These are phyloP conservation scores for Galerucella nymphaeae DNA, from an alignment of 2,888 invertebrate genomes.

Conservation along the genomic window DNA sequence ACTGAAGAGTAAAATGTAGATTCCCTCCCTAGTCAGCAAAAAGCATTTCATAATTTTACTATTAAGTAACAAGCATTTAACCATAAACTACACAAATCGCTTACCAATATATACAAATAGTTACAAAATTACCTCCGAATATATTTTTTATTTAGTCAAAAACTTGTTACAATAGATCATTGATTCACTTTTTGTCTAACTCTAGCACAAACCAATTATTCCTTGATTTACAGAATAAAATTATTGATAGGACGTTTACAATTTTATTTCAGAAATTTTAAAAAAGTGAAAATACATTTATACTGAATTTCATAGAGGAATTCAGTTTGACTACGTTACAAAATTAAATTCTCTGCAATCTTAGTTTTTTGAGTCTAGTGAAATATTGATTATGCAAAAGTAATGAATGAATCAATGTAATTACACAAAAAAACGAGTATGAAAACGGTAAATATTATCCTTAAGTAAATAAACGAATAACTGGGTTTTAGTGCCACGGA, in stretches of 20 bases:
- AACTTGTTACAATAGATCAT: slow-evolving; percentile 16
- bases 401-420: too few relatives aligned
- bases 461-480: neutral
- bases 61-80: slow-evolving; percentile 25
- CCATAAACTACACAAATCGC: slow-evolving; percentile 1
- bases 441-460: neutral
- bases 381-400: too few relatives aligned
- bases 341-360: neutral
- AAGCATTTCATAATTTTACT: slow-evolving; percentile 12
- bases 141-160: slow-evolving; percentile 20
- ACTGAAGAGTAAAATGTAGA: neutral
- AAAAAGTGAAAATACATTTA: too few relatives aligned
- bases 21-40: slow-evolving; percentile 13
- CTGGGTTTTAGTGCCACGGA: neutral
- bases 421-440: neutral
- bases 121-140: slow-evolving; percentile 26
- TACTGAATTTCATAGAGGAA: too few relatives aligned
- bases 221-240: neutral
- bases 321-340: neutral
- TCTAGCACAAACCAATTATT: neutral
- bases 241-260: neutral
- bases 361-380: too few relatives aligned
- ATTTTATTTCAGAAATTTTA: too few relatives aligned
- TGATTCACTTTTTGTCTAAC: neutral
- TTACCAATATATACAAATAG: slow-evolving; percentile 30